These are phyloP conservation scores for Clarias macrocephalus DNA, from an alignment of 2,113 vertebrate species.

Conservation along the genomic window DNA sequence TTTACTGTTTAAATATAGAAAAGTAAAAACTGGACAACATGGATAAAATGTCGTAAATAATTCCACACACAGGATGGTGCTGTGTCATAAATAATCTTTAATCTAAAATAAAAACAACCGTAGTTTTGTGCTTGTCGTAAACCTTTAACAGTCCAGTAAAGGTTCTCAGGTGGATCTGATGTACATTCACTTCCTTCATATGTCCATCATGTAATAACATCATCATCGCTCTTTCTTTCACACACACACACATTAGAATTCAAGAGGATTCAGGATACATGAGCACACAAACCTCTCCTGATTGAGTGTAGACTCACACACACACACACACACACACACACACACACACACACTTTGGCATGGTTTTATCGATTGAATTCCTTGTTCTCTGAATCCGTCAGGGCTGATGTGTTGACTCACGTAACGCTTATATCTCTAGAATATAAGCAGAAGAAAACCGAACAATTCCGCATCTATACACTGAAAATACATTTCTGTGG, in stretches of 20 bases:
- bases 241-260: neutral
- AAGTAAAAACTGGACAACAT: neutral
- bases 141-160: slow-evolving; percentile 58
- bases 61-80: neutral
- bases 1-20: neutral
- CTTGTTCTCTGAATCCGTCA: neutral
- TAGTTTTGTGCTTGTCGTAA: slow-evolving; percentile 63
- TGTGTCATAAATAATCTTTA: slow-evolving; percentile 65
- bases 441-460: neutral
- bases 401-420: neutral
- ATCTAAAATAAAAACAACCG: slow-evolving; percentile 64
- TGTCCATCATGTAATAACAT: slow-evolving; percentile 11
- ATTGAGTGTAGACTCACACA: slow-evolving; percentile 20
- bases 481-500: neutral
- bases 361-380: neutral
- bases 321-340: slow-evolving; percentile 17
- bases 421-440: neutral
- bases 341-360: neutral
- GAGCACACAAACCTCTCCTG: slow-evolving; percentile 10
- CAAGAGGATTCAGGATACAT: neutral
- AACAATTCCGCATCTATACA: neutral
- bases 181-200: slow-evolving; percentile 47
- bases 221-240: neutral
- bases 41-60: neutral
- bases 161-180: slow-evolving; percentile 41